Conservation (phyloP, 2,113 vertebrate species). For the Naja naja region DNA sequence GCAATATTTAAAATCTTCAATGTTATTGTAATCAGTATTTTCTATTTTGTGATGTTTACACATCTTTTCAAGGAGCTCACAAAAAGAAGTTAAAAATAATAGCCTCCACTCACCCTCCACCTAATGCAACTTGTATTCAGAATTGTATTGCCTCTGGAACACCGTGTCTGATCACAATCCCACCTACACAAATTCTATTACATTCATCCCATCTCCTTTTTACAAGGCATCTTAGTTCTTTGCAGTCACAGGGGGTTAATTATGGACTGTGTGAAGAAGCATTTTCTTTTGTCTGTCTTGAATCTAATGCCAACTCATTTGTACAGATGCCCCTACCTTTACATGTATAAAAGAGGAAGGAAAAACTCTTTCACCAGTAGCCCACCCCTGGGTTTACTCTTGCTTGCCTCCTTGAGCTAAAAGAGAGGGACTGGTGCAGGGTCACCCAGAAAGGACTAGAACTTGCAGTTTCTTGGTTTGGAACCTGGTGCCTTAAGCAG, state of each 20-base stretch:
- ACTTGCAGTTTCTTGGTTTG: not conserved
- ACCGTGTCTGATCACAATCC: not conserved
- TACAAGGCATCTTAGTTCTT: not conserved
- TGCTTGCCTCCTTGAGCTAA: not conserved
- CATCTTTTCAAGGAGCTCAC: not conserved
- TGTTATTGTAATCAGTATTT: not conserved
- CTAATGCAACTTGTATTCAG: not conserved
- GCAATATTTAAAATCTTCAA: slow-evolving; percentile 2
- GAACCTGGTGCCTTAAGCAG: not conserved
- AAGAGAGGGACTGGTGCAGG: not conserved
- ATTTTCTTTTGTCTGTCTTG: not conserved
- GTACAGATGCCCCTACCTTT: not conserved
- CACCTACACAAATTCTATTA: not conserved
- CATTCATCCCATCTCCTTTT: not conserved
- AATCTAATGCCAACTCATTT: not conserved
- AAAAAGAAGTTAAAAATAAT: not conserved
- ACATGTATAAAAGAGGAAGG: not conserved
- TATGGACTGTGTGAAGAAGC: not conserved
- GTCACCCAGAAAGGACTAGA: not conserved
- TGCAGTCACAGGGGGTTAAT: not conserved
- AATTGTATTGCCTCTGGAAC: not conserved
- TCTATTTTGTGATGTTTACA: not conserved
- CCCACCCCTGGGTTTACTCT: too few relatives aligned
- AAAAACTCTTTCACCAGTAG: not conserved
- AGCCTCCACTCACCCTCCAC: not conserved